Base-by-base conservation (phyloP, 2,797 vertebrate genomes). In the Brachymystax lenok region DNA sequence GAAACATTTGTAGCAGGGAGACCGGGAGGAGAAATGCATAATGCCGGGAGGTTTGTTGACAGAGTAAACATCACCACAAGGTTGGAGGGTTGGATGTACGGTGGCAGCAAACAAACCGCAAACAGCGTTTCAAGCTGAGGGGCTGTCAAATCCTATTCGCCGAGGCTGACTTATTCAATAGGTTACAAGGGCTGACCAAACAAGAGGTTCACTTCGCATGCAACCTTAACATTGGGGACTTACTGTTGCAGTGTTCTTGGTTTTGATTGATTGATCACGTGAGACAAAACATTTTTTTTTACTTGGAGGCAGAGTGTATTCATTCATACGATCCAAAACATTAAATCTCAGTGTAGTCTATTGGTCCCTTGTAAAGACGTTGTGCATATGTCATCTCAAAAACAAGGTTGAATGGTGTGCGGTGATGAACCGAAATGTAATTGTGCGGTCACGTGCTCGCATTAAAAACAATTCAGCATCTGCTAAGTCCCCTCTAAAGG, bases 381-480 rank as follows among this genome's bases (percentile, higher is more conserved):
- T 10, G 10, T 12, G 40, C 8, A 12, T 12, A 12, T 46, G 40
- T 46, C n/a, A 12, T 19, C 81, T 79, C 64, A 68, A 30, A 83
- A 83, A 80, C 71, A 75, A 79, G 77, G 78, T 77, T 69, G 66
- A 76, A 88, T 81, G 73, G 77, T 75, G 56, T 27, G 71, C 79
- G 63, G 71, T 75, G 68, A 80, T 74, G 46, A 84, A 78, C 73
- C 64, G 27, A 79, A 80, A 79, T 30, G 66, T 77, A 77, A 85
- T 84, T 79, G 75, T 54, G 83, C 52, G 77, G 68, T 27, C 71
- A 59, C 69, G 69, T 64, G 70, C 72, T 33, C 56, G 1, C 64
- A 59, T 16, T 30, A 76, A 73, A 72, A 72, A 1, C 7, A 40
- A 64, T 71, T 80, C 40, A 16, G 79, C 61, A 80, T 86, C 40